Base-by-base conservation (phyloP, 2,888 invertebrate species). In the Boloria euphrosyne region DNA sequence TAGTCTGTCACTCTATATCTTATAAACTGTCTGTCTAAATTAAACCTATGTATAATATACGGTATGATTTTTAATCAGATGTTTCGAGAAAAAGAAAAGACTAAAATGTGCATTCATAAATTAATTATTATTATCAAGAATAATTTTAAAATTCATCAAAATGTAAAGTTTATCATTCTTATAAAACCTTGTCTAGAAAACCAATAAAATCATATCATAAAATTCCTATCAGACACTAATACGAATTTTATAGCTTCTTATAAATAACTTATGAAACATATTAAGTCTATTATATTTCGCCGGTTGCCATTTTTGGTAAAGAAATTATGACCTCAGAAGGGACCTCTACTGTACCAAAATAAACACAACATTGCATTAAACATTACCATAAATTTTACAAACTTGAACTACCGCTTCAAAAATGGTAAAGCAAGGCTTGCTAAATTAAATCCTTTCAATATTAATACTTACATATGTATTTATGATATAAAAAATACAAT, bases 361-460 rank as follows among this genome's bases (percentile, higher is more conserved):
- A 52, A 65, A 38, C 50, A 65, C 31, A 44, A 55, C 58, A 38
- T 47, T 18, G 17, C 49, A 4, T 7, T 59, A 50, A 51, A 31
- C 64, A 59, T 65, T 65, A 65, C 64, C 59, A 65, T 65, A 59
- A 52, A 53, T 65, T 47, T 59, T 65, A 46, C 18, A 62, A 55
- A 52, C 64, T 58, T 58, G 64, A 64, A 58, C 46, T 38, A 6
- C 31, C 16, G 13, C 16, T 50, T 17, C 49, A 43, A 52, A 31
- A 51, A 64, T 44, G 64, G 64, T 14, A 51, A 31, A 46, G 17
- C 64, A 64, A 64, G 64, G 64, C 47, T 47, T 18, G 13, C 47
- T 6, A 51, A 57, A 46, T 31, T 59, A 58, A 38, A 18, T 18
- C 52, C 52, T 62, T 62, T 62, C 62, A 31, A 61, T 44, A 44